Base-by-base conservation (phyloP, 2,113 vertebrate genomes). In the Erythrolamprus reginae region DNA sequence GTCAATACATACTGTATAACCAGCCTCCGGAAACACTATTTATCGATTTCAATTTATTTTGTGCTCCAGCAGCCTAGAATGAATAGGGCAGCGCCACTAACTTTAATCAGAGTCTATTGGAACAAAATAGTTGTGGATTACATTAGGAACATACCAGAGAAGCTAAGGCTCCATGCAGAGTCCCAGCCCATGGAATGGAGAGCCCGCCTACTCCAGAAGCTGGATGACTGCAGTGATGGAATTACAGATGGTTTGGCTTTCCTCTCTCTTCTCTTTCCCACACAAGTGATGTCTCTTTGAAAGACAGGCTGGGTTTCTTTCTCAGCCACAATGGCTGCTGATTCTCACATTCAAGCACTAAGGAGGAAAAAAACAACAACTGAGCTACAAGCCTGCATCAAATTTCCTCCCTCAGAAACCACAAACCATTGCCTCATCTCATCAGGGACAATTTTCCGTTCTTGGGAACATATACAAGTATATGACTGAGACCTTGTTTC, bases 361-460 rank as follows among this genome's bases (percentile, higher is more conserved):
- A 53, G 89, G 93, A 70, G 86, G 88, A 90, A 83, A 83, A 51
- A 91, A 58, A n/a, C n/a, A 33, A 65, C 61, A 65, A 91, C 95
- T 90, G 89, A 93, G 94, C 93, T 92, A 28, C 55, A 3, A 56
- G 86, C 58, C 28, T 28, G 87, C 92, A 91, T 95, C 95, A 55
- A 86, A 83, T 95, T 94, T 96, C 93, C 94, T 83, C 91, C 50
- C 85, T 23, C 82, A 82, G 83, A 92, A 95, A 94, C 94, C 93
- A 90, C 93, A 95, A 26, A 15, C 47, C 84, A 23, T 52, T 58
- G 91, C 90, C 82, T 83, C 88, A 92, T 56, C 56, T 93, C 94
- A 94, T 92, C n/a, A 77, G 91, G 85, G 86, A 92, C 82, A 33
- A 42, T 89, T 94, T 96, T 95, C 94, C 94, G 93, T 93, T 94